Conservation (phyloP, 2,797 vertebrate species). For the Channallabes apus region DNA sequence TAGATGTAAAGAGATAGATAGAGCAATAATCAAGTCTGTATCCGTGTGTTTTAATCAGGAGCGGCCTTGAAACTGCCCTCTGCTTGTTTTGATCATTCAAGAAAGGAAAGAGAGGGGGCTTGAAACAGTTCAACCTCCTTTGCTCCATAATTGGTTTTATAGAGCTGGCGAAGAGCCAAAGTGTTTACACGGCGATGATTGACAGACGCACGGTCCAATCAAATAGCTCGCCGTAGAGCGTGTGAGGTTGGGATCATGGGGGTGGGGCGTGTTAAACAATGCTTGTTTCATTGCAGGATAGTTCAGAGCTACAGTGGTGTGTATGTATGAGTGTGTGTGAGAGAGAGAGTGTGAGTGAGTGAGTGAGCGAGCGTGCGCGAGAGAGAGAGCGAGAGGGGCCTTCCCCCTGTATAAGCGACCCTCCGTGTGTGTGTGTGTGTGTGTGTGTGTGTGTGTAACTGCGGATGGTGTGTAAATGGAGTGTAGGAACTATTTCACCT, state of each 20-base stretch:
- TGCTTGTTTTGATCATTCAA: constrained; percentile 81
- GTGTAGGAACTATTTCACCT: constrained; percentile 74
- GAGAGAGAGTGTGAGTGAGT: constrained; percentile 50
- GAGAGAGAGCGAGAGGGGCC: constrained; percentile 60
- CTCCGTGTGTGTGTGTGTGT: constrained; percentile 68
- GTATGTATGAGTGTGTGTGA: constrained; percentile 45
- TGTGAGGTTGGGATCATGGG: constrained; percentile 59
- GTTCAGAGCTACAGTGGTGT: constrained; percentile 72
- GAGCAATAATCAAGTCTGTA: constrained; percentile 63
- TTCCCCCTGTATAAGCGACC: constrained; percentile 64
- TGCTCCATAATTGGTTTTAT: constrained; percentile 90
- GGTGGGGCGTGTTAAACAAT: constrained; percentile 86
- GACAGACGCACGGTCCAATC: constrained; percentile 74
- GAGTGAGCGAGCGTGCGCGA: background rate
- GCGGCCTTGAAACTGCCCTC: constrained; percentile 76
- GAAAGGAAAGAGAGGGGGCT: constrained; percentile 76
- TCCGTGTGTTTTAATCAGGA: constrained; percentile 73
- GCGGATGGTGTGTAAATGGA: constrained; percentile 85
- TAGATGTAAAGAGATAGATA: constrained; percentile 42
- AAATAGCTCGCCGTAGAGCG: constrained; percentile 5
- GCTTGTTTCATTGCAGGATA: constrained; percentile 87
- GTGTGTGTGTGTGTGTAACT: constrained; percentile 75
- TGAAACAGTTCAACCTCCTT: constrained; percentile 82
- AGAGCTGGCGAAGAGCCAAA: constrained; percentile 83
- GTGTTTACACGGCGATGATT: constrained; percentile 77